A percentile compares a stretch with the other conserved stretches of the same genome.
These are phyloP conservation scores for Dipodomys merriami DNA, from an alignment of 2,113 vertebrate genomes.

Conservation along the genomic window DNA sequence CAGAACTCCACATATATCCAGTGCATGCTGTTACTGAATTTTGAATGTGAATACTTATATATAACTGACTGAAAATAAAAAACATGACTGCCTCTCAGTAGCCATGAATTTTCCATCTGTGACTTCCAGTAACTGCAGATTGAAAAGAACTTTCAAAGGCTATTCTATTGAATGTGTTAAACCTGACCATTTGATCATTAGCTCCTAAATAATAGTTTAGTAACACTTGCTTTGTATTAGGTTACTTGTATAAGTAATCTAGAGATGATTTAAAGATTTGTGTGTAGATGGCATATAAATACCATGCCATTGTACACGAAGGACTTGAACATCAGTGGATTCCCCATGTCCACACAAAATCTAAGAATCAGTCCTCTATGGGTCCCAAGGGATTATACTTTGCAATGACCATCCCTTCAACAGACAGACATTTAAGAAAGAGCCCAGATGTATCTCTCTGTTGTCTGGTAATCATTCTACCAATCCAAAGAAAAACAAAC, in stretches of 20 bases:
- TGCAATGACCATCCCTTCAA: constrained; percentile 10
- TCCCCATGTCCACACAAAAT: not conserved
- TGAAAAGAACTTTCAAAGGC: not conserved
- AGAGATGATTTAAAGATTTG: not conserved
- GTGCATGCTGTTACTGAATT: not conserved
- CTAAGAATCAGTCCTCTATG: not conserved
- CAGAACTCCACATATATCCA: not conserved
- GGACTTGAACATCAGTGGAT: not conserved
- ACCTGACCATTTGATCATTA: not conserved
- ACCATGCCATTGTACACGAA: not conserved
- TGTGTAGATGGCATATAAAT: not conserved
- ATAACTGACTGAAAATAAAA: constrained; percentile 12
- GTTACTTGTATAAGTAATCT: not conserved
- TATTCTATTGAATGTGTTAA: not conserved
- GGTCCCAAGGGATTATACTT: not conserved
- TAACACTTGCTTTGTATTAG: not conserved
- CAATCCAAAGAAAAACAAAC: not conserved
- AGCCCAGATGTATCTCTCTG: not conserved
- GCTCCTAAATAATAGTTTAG: not conserved
- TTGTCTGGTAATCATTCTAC: constrained; percentile 47
- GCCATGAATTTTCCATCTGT: not conserved
- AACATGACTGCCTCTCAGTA: not conserved
- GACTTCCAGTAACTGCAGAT: not conserved
- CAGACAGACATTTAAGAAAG: not conserved
- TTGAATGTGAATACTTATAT: not conserved